Base-by-base conservation (phyloP, 1,140 invertebrate genomes). In the Apis laboriosa region DNA sequence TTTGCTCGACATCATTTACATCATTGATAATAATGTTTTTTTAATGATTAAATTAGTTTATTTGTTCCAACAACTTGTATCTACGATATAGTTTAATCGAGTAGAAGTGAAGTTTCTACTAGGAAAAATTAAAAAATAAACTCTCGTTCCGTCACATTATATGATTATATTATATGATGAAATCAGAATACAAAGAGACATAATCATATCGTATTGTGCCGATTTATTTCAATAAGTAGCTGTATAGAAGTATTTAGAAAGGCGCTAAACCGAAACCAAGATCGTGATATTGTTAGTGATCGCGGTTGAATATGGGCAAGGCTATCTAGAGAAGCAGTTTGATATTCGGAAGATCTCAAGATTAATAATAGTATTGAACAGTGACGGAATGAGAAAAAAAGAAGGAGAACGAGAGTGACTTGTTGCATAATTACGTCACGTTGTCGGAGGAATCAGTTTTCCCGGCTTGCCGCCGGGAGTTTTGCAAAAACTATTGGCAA, bases 361-460 rank as follows among this genome's bases (percentile, higher is more conserved):
- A 85, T 89, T 83, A 80, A 58, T 88, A 85, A 83, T 83, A 77
- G 53, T 87, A 89, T 89, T 85, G 72, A 60, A 43, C 51, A 9
- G 28, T 43, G 34, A 34, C 24, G n/a, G 55, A 75, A 43, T 43
- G 68, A 13, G 21, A 55, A 12, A 28, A 11, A 56, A 34, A n/a
- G 19, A 58, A 12, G 53, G 12, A 49, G 80, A 43, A 49, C 12
- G 3, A 55, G 75, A 55, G 49, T 8, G 43, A 34, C 70, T 85
- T 61, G 83, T 89, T 89, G 85, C 88, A 89, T 89, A 89, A 89
- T 86, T 87, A 77, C 76, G 83, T 86, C 87, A 89, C 87, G 88
- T 88, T 88, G 86, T 89, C 77, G 84, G 0, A 68, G 77, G 87
- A 88, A 89, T 89, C 84, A 68, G 79, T 77, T 72, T 66, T 61